These are phyloP conservation scores for Clepsis dumicolana DNA, from an alignment of 2,888 invertebrate species.

Conservation along the genomic window DNA sequence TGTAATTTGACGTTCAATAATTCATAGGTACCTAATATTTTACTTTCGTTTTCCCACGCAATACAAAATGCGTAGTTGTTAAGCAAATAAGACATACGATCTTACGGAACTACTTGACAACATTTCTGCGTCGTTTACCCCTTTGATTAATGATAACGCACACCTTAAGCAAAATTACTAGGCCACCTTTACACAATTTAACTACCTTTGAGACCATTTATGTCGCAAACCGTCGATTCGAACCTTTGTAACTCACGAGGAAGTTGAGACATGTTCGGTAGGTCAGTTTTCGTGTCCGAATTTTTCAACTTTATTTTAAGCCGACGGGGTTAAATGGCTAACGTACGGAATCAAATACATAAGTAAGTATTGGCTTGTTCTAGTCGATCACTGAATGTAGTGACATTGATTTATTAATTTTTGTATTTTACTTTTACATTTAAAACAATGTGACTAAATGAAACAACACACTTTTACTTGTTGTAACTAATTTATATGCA, in stretches of 20 bases:
- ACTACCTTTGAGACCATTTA: constrained; percentile 10
- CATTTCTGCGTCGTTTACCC: constrained; percentile 18
- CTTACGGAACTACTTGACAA: constrained; percentile 9
- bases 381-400: not conserved
- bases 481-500: too few species aligned
- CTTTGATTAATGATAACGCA: constrained; percentile 15
- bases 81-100: constrained; percentile 5
- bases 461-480: too few species aligned
- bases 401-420: too few species aligned
- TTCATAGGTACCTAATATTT: too few species aligned
- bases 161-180: constrained; percentile 11
- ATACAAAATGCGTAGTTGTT: not conserved
- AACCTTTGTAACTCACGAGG: constrained; percentile 12
- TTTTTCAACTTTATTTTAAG: not conserved
- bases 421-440: too few species aligned
- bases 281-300: constrained; percentile 1
- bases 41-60: not conserved
- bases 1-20: too few species aligned
- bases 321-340: not conserved
- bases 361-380: not conserved
- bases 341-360: not conserved
- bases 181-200: constrained; percentile 24
- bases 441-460: too few species aligned
- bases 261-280: not conserved
- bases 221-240: constrained; percentile 10